Percentiles rank a stretch among this genome's conserved stretches.
Conservation (phyloP, 2,888 invertebrate genomes). For the Drosophila neonasuta region DNA sequence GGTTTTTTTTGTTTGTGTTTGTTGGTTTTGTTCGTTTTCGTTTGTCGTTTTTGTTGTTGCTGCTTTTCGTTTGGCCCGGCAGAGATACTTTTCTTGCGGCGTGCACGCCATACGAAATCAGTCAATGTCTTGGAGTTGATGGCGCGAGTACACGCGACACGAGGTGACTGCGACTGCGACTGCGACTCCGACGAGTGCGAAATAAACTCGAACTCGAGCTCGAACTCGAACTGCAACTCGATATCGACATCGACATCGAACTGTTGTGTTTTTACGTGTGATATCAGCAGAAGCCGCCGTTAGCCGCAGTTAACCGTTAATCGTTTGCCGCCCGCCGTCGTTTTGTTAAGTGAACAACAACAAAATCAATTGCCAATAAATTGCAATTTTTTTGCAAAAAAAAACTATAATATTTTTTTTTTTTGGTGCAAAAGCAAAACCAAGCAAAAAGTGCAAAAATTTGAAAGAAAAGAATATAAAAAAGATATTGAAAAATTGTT, state of each 20-base stretch:
- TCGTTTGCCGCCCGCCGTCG: slow-evolving; percentile 18
- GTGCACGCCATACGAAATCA: slow-evolving; percentile 77
- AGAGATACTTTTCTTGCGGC: slow-evolving; percentile 78
- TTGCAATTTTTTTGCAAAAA: slow-evolving; percentile 42
- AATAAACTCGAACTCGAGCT: slow-evolving; percentile 28
- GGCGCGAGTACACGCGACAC: slow-evolving; percentile 79
- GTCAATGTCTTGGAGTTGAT: slow-evolving; percentile 80
- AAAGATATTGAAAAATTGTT: slow-evolving; percentile 6
- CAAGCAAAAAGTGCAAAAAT: neutral
- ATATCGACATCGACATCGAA: slow-evolving; percentile 24
- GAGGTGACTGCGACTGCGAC: slow-evolving; percentile 63
- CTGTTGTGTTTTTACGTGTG: slow-evolving; percentile 37
- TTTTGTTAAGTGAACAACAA: slow-evolving; percentile 15
- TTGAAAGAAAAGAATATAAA: slow-evolving; percentile 6
- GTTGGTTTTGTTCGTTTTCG: too few relatives aligned
- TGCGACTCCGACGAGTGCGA: slow-evolving; percentile 43
- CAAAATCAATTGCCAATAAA: neutral
- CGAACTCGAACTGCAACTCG: slow-evolving; percentile 15
- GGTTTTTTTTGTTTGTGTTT: slow-evolving; percentile 19
- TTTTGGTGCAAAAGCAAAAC: slow-evolving; percentile 18
- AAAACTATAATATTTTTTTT: slow-evolving; percentile 24
- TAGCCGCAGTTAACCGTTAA: neutral
- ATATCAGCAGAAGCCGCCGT: slow-evolving; percentile 13
- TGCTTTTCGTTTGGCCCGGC: slow-evolving; percentile 32
- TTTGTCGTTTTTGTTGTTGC: neutral